Evolutionary conservation across 2,888 invertebrate species (phyloP).

Genomic region (Parnassius smintheus): DNA sequence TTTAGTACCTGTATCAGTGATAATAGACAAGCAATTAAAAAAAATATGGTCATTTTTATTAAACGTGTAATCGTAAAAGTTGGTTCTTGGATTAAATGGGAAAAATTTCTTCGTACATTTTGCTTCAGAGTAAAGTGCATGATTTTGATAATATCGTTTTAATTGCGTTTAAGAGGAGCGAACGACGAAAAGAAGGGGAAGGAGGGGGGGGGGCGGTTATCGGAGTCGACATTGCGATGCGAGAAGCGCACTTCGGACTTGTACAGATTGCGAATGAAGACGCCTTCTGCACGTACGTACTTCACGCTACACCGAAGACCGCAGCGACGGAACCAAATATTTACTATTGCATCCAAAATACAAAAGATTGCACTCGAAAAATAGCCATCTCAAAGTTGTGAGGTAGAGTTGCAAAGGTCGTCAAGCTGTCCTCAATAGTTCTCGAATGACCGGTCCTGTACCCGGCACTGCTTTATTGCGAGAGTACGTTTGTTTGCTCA

Average conservation of each 20-base stretch:
- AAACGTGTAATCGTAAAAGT: constrained; percentile 1
- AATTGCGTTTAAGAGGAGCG: constrained; percentile 61
- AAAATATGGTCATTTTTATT: background rate
- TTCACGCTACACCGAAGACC: constrained; percentile 64
- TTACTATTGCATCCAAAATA: constrained; percentile 68
- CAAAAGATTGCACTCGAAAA: constrained; percentile 65
- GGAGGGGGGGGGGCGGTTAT: no score
- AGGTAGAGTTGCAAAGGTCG: constrained; percentile 46
- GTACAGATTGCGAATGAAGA: constrained; percentile 57
- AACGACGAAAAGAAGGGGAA: constrained; percentile 33
- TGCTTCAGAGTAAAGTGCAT: constrained; percentile 47
- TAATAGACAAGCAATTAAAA: no score
- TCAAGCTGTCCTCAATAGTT: constrained; percentile 57
- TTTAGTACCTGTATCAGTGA: background rate
- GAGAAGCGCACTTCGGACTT: constrained; percentile 44
- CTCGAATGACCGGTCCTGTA: constrained; percentile 56
- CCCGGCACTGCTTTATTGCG: constrained; percentile 57
- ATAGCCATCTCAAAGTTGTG: constrained; percentile 61
- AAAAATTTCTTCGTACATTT: constrained; percentile 42
- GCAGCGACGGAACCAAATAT: constrained; percentile 67
- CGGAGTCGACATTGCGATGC: constrained; percentile 57
- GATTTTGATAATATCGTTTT: constrained; percentile 68
- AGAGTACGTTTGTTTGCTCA: constrained; percentile 61
- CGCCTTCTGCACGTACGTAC: constrained; percentile 46
- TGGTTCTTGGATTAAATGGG: constrained; percentile 20